These are phyloP conservation scores for Rutpela maculata DNA, from an alignment of 2,888 invertebrate genomes.

Conservation along the genomic window DNA sequence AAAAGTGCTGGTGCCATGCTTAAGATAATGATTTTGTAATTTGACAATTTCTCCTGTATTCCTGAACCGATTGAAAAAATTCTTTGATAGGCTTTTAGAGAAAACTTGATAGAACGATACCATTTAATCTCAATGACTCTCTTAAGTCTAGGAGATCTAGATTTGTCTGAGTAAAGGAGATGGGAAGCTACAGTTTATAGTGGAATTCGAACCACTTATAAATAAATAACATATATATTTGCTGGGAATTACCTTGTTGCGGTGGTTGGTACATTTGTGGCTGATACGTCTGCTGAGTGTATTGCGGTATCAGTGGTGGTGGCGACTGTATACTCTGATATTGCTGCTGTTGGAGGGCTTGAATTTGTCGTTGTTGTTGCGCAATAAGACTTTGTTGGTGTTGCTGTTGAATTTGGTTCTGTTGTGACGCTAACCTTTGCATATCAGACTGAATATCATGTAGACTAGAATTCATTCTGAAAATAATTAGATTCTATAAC, in stretches of 20 bases:
- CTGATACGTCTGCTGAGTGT: slow-evolving; percentile 70
- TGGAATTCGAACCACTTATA: too few relatives aligned
- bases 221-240: too few relatives aligned
- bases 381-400: slow-evolving; percentile 79
- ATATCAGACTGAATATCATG: slow-evolving; percentile 96
- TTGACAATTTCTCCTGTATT: too few relatives aligned
- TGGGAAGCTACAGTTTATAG: too few relatives aligned
- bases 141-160: too few relatives aligned
- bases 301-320: slow-evolving; percentile 51
- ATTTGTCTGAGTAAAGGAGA: too few relatives aligned
- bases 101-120: too few relatives aligned
- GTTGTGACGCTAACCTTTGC: slow-evolving; percentile 90
- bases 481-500: slow-evolving; percentile 61
- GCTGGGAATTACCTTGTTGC: slow-evolving; percentile 69
- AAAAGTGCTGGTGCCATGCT: too few relatives aligned
- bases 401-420: slow-evolving; percentile 82
- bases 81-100: too few relatives aligned
- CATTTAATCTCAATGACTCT: too few relatives aligned
- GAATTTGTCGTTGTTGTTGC: slow-evolving; percentile 72
- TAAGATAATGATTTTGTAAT: too few relatives aligned
- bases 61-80: too few relatives aligned
- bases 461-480: slow-evolving; percentile 93
- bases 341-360: slow-evolving; percentile 69
- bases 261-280: slow-evolving; percentile 77
- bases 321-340: slow-evolving; percentile 63